These are phyloP conservation scores for Sinotaia quadrata DNA, from an alignment of 2,888 invertebrate species.

Conservation along the genomic window DNA sequence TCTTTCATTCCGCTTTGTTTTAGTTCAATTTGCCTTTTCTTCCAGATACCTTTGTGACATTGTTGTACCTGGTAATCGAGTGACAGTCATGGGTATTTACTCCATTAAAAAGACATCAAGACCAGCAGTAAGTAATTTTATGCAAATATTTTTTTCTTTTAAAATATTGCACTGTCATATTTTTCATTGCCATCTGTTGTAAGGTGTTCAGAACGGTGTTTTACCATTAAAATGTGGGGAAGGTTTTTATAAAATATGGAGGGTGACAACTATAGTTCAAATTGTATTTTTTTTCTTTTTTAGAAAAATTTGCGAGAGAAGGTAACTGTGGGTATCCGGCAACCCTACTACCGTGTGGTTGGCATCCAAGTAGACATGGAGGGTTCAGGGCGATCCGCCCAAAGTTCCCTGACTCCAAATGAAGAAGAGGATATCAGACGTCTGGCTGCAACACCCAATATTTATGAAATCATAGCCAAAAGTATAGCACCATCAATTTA, in stretches of 20 bases:
- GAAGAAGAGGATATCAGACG: constrained; percentile 87
- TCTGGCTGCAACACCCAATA: constrained; percentile 86
- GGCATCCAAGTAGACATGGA: constrained; percentile 88
- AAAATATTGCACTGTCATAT: neutral
- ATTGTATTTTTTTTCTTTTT: constrained; percentile 37
- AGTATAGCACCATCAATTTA: constrained; percentile 98
- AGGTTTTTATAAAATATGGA: neutral
- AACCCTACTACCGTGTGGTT: constrained; percentile 94
- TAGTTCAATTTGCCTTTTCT: too few relatives aligned
- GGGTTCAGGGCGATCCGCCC: constrained; percentile 67
- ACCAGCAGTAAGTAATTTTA: constrained; percentile 35
- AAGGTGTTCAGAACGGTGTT: neutral
- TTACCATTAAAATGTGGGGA: neutral
- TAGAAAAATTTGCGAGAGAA: constrained; percentile 79
- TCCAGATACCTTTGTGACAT: constrained; percentile 87
- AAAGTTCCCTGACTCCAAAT: constrained; percentile 61
- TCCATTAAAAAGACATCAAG: constrained; percentile 88
- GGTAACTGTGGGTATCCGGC: constrained; percentile 86
- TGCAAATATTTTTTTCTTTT: neutral
- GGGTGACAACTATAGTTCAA: neutral
- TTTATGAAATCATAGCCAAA: constrained; percentile 89
- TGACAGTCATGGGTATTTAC: constrained; percentile 93
- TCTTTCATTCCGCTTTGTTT: too few relatives aligned
- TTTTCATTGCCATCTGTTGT: neutral
- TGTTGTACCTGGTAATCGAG: constrained; percentile 95